Conservation (phyloP, 1,140 invertebrate genomes). For the Drosophila bipectinata region DNA sequence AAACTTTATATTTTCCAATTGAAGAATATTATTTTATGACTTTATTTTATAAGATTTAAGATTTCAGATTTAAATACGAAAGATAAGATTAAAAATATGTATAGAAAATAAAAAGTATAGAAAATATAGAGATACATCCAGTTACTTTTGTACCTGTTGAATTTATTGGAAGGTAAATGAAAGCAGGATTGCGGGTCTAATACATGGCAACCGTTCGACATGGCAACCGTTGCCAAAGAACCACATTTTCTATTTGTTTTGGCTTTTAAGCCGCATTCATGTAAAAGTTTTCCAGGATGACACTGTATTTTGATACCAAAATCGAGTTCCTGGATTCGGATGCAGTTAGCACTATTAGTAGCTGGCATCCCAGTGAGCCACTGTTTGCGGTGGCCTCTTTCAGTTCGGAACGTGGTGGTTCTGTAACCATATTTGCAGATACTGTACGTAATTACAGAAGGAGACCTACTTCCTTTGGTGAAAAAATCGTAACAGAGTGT, state of each 20-base stretch:
- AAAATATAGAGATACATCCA: not conserved
- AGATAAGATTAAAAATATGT: no score
- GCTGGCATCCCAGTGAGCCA: slow-evolving; percentile 92
- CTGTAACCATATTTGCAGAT: slow-evolving; percentile 94
- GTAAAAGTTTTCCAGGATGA: slow-evolving; percentile 85
- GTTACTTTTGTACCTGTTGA: not conserved
- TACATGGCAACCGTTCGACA: slow-evolving; percentile 3
- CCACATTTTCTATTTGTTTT: slow-evolving; percentile 38
- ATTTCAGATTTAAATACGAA: no score
- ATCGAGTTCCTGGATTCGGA: slow-evolving; percentile 88
- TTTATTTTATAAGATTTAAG: no score
- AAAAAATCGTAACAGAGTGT: not conserved
- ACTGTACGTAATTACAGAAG: slow-evolving; percentile 85
- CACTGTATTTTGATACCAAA: slow-evolving; percentile 90
- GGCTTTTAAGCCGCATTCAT: not conserved
- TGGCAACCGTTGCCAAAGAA: slow-evolving; percentile 48
- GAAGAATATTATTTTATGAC: no score
- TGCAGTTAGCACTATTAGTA: slow-evolving; percentile 89
- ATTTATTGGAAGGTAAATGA: not conserved
- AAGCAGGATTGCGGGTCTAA: not conserved
- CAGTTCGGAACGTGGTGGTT: slow-evolving; percentile 93
- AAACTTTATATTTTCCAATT: no score
- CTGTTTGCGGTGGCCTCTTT: slow-evolving; percentile 93
- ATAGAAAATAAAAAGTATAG: not conserved
- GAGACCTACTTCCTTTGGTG: not conserved